These are phyloP conservation scores for Halcyon chelicuti DNA, from an alignment of 2,797 vertebrate species.

Conservation along the genomic window DNA sequence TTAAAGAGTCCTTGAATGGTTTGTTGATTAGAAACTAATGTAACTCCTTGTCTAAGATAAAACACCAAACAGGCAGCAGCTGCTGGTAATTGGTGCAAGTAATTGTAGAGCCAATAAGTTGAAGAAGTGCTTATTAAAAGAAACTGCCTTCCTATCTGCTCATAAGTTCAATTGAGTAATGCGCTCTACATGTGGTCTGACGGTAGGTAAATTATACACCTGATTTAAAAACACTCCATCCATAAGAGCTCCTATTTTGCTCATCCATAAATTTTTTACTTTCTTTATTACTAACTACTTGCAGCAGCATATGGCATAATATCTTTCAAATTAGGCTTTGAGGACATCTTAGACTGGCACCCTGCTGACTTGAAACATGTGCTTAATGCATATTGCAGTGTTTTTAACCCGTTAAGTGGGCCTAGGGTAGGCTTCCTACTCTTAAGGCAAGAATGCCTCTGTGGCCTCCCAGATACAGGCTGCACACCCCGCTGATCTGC, in stretches of 20 bases:
- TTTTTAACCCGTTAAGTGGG: conserved; percentile 79
- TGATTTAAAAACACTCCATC: conserved; percentile 90
- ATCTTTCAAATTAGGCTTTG: conserved; percentile 88
- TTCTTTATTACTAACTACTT: conserved; percentile 85
- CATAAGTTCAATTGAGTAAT: conserved; percentile 91
- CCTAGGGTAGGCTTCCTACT: neutral
- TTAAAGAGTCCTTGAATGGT: conserved; percentile 85
- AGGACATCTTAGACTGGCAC: conserved; percentile 86
- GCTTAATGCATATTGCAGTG: conserved; percentile 82
- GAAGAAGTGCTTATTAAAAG: conserved; percentile 89
- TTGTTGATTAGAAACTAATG: conserved; percentile 88
- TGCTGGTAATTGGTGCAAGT: conserved; percentile 89
- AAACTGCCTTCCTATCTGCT: conserved; percentile 90
- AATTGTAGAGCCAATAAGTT: conserved; percentile 89
- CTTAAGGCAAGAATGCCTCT: conserved; percentile 28
- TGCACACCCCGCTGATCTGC: neutral
- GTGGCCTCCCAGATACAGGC: neutral
- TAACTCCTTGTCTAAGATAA: conserved; percentile 84
- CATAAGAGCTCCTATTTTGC: conserved; percentile 86
- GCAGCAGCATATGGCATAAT: conserved; percentile 85
- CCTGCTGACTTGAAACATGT: conserved; percentile 84
- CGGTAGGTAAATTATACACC: conserved; percentile 88
- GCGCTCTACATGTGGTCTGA: conserved; percentile 86
- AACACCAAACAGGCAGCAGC: conserved; percentile 86
- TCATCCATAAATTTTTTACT: conserved; percentile 87